Base-by-base conservation (phyloP, 2,797 vertebrate genomes). In the Clamator glandarius region DNA sequence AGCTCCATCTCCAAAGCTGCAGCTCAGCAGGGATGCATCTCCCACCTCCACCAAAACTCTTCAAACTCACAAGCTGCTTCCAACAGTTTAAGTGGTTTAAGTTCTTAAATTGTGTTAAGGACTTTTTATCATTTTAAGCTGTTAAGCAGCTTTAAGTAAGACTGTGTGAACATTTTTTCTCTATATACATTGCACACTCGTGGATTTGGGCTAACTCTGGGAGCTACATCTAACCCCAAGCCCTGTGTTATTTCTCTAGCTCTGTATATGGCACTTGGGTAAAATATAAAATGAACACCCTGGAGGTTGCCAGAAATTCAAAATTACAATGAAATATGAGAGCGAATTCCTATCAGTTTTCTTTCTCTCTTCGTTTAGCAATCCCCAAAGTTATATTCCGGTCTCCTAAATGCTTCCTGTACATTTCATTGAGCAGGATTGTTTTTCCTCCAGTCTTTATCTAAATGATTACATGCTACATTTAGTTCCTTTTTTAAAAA, bases 41-140 rank as follows among this genome's bases (percentile, higher is more conserved):
- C 39, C 54, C 44, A 77, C 25, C 26, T 16, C 1, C 0, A 1
- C 39, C 24, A 62, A 63, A 94, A 89, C 31, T 25, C 87, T 31
- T 77, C 57, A 4, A 75, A 51, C 69, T 78, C 75, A 67, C 70
- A 81, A 87, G 61, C 83, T 75, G 73, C 95, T 94, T 73, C 54
- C 1, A 81, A 88, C 61, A 92, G 70, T 89, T 77, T 95, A 96
- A 96, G 87, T 96, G 89, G 89, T 95, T 97, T 96, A 96, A 95
- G 83, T 78, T 92, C 89, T 92, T 92, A 96, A 84, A 83, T 69
- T 92, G 84, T 83, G 94, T 93, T 96, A 96, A 95, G 78, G 89
- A 75, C n/a, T 89, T 96, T 92, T 80, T 93, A 91, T 94, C 94
- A 87, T 89, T 96, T 93, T 92, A 96, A 96, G 93, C 95, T 96